phyloP scores from a whole-genome alignment of 2,113 vertebrate genomes.

The Thamnophis sirtalis region DNA sequence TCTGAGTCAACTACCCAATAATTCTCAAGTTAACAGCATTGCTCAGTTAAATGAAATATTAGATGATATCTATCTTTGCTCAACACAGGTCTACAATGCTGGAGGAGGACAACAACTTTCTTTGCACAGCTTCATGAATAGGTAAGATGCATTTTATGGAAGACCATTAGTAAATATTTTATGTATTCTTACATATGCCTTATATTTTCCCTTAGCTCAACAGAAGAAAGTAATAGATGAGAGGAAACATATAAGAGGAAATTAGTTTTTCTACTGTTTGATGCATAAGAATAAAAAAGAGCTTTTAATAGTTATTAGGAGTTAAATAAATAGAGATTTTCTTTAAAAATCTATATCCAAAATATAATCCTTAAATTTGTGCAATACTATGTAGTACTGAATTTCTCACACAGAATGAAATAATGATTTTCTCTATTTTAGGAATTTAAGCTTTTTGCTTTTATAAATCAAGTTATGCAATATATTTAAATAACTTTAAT shows the following conservation, averaged over 20 bases:
- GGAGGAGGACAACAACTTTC: neutral
- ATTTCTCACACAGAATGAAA: constrained; percentile 3
- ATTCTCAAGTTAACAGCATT: neutral
- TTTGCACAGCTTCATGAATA: neutral
- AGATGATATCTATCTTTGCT: neutral
- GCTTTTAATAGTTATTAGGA: neutral
- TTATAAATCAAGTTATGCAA: neutral
- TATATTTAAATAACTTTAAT: neutral
- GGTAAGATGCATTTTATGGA: neutral
- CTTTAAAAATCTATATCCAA: neutral
- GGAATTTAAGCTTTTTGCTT: constrained; percentile 25
- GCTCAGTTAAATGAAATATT: neutral
- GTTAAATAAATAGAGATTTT: neutral
- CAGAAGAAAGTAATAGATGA: neutral
- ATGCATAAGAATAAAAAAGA: neutral
- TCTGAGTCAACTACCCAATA: neutral
- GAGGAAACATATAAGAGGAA: neutral
- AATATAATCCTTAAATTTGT: neutral
- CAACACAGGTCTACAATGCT: neutral
- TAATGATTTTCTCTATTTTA: constrained; percentile 9
- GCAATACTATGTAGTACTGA: neutral
- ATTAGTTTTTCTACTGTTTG: neutral
- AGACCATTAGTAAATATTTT: neutral
- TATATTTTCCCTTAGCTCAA: neutral
- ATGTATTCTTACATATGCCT: neutral